phyloP scores from a whole-genome alignment of 2,797 vertebrate genomes.

The Pteronotus mesoamericanus region DNA sequence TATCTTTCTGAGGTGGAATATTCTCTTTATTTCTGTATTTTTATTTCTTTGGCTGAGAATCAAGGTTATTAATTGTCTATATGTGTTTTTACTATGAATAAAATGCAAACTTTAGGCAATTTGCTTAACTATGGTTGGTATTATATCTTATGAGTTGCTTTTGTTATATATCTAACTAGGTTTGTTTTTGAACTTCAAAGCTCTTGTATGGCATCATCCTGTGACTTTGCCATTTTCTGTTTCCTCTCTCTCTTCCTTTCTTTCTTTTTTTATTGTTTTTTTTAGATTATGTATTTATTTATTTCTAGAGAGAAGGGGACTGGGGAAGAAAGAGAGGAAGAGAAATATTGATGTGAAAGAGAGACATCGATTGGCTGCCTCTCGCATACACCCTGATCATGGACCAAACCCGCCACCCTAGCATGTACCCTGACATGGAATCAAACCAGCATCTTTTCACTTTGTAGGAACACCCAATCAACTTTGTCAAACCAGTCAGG shows the following conservation, averaged over 20 bases:
- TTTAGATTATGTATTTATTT: background rate
- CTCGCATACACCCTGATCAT: too few species aligned
- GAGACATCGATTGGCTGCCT: too few species aligned
- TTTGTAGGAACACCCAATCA: too few species aligned
- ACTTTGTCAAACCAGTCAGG: too few species aligned
- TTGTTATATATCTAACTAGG: background rate
- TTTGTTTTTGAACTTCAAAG: background rate
- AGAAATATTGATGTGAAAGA: too few species aligned
- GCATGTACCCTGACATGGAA: too few species aligned
- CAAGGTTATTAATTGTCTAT: background rate
- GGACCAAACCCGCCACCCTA: too few species aligned
- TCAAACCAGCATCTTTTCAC: too few species aligned
- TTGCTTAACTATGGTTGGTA: background rate
- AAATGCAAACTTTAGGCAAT: background rate
- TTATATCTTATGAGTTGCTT: background rate
- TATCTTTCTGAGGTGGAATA: background rate
- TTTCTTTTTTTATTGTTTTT: background rate
- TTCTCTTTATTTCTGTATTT: background rate
- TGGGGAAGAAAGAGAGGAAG: too few species aligned
- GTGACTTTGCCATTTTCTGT: background rate
- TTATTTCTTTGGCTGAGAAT: background rate
- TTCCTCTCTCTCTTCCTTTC: background rate
- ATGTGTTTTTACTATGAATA: background rate
- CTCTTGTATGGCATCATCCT: background rate
- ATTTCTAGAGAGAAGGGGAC: too few species aligned